These are phyloP conservation scores for Ceratina calcarata DNA, from an alignment of 1,140 invertebrate species.

Conservation along the genomic window DNA sequence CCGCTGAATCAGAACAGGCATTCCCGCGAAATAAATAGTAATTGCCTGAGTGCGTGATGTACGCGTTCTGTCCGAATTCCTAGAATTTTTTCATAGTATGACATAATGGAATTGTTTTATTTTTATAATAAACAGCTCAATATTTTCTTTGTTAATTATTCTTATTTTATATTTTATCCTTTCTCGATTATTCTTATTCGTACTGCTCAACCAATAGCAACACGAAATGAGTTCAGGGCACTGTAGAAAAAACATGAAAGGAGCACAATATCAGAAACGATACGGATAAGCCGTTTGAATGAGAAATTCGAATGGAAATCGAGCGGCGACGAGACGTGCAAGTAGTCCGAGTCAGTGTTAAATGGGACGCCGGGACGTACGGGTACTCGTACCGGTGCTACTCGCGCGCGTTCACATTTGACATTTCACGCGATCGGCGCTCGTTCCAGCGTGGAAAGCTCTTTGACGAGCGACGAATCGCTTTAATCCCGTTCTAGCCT, in stretches of 20 bases:
- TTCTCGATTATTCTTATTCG: no score
- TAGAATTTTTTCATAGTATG: not conserved
- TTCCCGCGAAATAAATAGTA: not conserved
- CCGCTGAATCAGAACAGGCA: not conserved
- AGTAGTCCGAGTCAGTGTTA: not conserved
- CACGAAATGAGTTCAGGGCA: no score
- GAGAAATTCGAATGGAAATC: not conserved
- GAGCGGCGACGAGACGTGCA: not conserved
- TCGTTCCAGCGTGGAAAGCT: not conserved
- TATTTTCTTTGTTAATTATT: no score
- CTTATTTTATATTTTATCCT: no score
- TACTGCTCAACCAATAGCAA: no score
- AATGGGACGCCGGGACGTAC: not conserved
- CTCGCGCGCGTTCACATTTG: slow-evolving; percentile 11
- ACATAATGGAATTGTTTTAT: no score
- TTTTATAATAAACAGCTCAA: no score
- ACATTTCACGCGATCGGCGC: slow-evolving; percentile 28
- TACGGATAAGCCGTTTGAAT: not conserved
- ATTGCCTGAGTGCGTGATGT: not conserved
- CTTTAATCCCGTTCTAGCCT: slow-evolving; percentile 11
- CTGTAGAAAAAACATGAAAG: no score
- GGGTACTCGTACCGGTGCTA: not conserved
- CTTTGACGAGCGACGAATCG: slow-evolving; percentile 1
- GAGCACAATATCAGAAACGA: no score
- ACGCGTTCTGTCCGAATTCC: not conserved